These are phyloP conservation scores for Oxycera nigricornis DNA, from an alignment of 2,888 invertebrate species.

Conservation along the genomic window DNA sequence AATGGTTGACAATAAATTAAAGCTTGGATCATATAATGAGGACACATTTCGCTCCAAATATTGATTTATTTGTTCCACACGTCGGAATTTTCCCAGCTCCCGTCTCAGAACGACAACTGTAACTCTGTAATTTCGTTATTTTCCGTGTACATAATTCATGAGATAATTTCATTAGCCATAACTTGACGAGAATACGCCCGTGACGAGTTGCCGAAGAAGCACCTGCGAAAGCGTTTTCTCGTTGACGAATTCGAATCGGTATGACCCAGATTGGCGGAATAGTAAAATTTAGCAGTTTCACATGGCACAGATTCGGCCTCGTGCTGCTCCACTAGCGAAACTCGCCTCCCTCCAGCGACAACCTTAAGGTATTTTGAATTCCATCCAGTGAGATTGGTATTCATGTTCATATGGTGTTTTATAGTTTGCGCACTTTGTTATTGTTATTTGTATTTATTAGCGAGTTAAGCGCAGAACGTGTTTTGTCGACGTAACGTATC, in stretches of 20 bases:
- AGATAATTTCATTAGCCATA: not conserved
- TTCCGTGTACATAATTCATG: slow-evolving; percentile 6
- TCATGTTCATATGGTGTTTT: slow-evolving; percentile 24
- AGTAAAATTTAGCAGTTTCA: slow-evolving; percentile 8
- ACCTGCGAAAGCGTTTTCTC: not conserved
- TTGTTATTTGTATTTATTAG: slow-evolving; percentile 25
- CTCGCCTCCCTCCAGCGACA: not conserved
- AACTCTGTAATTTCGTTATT: too few species aligned
- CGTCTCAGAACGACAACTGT: too few species aligned
- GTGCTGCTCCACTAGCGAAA: not conserved
- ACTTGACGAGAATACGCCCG: not conserved
- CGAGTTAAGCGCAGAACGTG: slow-evolving; percentile 8
- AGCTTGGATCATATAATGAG: too few species aligned
- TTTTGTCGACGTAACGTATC: not conserved
- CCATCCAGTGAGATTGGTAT: slow-evolving; percentile 11
- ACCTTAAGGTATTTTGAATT: slow-evolving; percentile 1
- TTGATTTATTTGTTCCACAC: too few species aligned
- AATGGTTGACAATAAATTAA: too few species aligned
- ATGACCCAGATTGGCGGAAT: slow-evolving; percentile 5
- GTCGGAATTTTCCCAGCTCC: too few species aligned
- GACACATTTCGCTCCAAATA: too few species aligned
- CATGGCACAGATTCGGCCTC: slow-evolving; percentile 5
- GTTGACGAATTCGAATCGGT: not conserved
- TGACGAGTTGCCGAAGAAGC: too few species aligned
- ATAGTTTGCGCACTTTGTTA: slow-evolving; percentile 2